These are phyloP conservation scores for Tetragonula carbonaria DNA, from an alignment of 2,888 invertebrate genomes.

Conservation along the genomic window DNA sequence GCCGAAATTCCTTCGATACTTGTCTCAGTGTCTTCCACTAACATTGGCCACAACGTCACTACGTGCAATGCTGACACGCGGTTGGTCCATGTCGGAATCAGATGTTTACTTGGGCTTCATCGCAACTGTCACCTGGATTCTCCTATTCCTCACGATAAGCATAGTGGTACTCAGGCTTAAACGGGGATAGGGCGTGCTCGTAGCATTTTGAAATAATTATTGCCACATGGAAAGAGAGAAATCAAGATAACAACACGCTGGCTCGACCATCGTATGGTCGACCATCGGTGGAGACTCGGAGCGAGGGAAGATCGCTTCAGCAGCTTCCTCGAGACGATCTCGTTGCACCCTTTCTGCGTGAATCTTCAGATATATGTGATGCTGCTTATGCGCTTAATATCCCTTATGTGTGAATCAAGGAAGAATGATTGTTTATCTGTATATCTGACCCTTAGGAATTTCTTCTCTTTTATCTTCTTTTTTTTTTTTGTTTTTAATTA, in stretches of 20 bases:
- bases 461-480: background rate
- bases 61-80: slow-evolving; percentile 93
- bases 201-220: slow-evolving; percentile 5
- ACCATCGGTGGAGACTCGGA: background rate
- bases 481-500: slow-evolving; percentile 9
- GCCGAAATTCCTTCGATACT: slow-evolving; percentile 93
- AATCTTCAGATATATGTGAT: slow-evolving; percentile 61
- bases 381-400: slow-evolving; percentile 51
- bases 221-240: slow-evolving; percentile 3
- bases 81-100: slow-evolving; percentile 92
- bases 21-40: slow-evolving; percentile 93
- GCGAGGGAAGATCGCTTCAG: slow-evolving; percentile 8
- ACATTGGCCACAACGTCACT: slow-evolving; percentile 97
- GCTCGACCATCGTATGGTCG: background rate
- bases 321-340: slow-evolving; percentile 49
- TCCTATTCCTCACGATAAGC: slow-evolving; percentile 92
- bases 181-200: slow-evolving; percentile 87
- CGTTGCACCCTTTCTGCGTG: slow-evolving; percentile 40
- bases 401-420: slow-evolving; percentile 8
- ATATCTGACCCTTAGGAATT: slow-evolving; percentile 17
- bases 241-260: background rate
- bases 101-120: slow-evolving; percentile 95
- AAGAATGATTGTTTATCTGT: slow-evolving; percentile 9
- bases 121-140: slow-evolving; percentile 94
- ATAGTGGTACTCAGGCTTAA: slow-evolving; percentile 92